phyloP scores from a whole-genome alignment of 2,888 invertebrate species.

The Steinernema carpocapsae region DNA sequence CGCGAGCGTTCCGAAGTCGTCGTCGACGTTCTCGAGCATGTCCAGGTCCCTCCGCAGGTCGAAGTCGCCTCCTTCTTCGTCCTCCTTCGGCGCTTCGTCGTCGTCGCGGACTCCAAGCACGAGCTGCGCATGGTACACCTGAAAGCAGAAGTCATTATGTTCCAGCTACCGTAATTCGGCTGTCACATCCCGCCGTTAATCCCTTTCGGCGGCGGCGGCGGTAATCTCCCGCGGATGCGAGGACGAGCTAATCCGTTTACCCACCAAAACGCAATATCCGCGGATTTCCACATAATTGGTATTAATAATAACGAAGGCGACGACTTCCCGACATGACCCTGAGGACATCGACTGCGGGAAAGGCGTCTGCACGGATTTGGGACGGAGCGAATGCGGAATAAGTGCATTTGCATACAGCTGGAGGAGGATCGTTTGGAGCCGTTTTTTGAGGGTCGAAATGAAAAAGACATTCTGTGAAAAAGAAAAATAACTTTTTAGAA shows the following conservation, averaged over 20 bases:
- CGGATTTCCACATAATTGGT: slow-evolving; percentile 20
- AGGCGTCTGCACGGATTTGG: neutral
- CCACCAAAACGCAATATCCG: slow-evolving; percentile 29
- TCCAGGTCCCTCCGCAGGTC: slow-evolving; percentile 48
- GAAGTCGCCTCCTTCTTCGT: slow-evolving; percentile 40
- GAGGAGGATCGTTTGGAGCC: neutral
- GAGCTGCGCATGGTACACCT: slow-evolving; percentile 58
- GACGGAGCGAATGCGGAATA: neutral
- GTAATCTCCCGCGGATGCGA: slow-evolving; percentile 14
- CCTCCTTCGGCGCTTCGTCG: slow-evolving; percentile 30
- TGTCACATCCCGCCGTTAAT: neutral
- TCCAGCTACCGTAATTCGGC: neutral
- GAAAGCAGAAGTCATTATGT: slow-evolving; percentile 37
- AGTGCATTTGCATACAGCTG: neutral
- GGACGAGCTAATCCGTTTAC: slow-evolving; percentile 20
- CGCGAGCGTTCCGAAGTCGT: slow-evolving; percentile 36
- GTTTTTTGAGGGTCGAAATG: neutral
- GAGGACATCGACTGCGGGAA: neutral
- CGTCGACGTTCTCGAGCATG: slow-evolving; percentile 55
- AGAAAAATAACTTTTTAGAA: neutral
- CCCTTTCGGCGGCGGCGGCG: neutral
- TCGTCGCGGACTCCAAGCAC: slow-evolving; percentile 46
- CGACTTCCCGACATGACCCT: neutral
- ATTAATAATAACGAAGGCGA: slow-evolving; percentile 22
- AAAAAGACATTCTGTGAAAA: neutral